Percentiles rank a stretch among this genome's conserved stretches.
Conservation (phyloP, 2,113 vertebrate genomes). For the Promerops cafer region DNA sequence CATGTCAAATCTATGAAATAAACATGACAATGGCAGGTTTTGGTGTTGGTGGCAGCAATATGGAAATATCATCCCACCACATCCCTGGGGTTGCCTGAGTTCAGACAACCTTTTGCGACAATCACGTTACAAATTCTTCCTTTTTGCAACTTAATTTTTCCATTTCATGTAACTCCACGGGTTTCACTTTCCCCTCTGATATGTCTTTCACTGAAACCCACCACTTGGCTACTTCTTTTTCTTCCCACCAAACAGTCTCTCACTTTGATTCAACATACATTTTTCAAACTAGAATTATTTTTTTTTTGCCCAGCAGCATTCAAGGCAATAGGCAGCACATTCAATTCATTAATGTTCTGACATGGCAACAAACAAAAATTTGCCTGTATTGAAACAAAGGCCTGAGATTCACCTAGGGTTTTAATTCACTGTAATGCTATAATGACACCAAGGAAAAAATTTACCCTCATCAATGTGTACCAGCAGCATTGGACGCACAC, state of each 20-base stretch:
- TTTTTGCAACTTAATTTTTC: background rate
- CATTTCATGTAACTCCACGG: background rate
- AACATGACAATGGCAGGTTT: background rate
- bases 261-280: background rate
- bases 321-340: background rate
- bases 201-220: background rate
- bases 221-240: background rate
- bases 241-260: background rate
- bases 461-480: background rate
- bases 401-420: background rate
- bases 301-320: background rate
- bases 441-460: background rate
- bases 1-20: background rate
- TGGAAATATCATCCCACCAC: background rate
- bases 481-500: rapidly evolving
- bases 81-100: background rate
- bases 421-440: background rate
- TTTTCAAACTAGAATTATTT: background rate
- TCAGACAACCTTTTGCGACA: background rate
- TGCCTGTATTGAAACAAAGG: background rate
- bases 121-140: background rate
- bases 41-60: background rate
- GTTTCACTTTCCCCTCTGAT: background rate
- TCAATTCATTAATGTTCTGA: background rate
- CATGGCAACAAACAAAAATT: background rate